Percentiles rank a stretch among this genome's conserved stretches.
Evolutionary conservation across 1,140 invertebrate species (phyloP).

Genomic region (Drosophila leontia): DNA sequence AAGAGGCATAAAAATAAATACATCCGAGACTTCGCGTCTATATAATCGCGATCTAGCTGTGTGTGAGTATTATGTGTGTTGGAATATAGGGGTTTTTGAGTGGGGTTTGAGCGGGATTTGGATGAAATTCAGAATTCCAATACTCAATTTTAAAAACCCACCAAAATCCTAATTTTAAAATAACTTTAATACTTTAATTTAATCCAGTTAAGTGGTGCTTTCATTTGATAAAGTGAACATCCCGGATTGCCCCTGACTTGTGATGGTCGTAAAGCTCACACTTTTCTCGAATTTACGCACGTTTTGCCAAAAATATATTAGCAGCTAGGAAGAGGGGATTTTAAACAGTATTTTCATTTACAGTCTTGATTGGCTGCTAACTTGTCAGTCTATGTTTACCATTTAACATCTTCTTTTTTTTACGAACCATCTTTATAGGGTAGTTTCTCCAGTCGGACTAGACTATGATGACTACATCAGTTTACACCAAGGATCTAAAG

Average conservation of each 20-base stretch:
- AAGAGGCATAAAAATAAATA: conserved; percentile 63
- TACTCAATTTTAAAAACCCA: too few species aligned
- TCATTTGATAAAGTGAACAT: neutral
- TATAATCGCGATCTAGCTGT: conserved; percentile 18
- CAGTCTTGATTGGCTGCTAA: conserved; percentile 2
- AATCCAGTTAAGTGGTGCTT: too few species aligned
- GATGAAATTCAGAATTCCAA: neutral
- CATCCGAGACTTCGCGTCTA: conserved; percentile 33
- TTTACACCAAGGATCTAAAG: neutral
- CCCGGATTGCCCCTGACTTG: conserved; percentile 49
- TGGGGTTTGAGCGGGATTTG: neutral
- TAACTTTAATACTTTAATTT: too few species aligned
- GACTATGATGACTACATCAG: neutral
- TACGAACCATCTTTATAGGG: neutral
- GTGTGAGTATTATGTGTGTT: neutral
- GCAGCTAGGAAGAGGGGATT: neutral
- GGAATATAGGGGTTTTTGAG: conserved; percentile 33
- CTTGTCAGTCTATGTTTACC: conserved; percentile 5
- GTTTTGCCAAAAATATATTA: conserved; percentile 52
- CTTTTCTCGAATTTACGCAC: conserved; percentile 68
- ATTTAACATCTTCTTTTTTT: neutral
- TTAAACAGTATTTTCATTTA: neutral
- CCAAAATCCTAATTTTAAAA: too few species aligned
- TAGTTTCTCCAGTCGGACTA: neutral
- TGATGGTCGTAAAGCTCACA: conserved; percentile 66